phyloP scores from a whole-genome alignment of 1,140 invertebrate species.

The Wiebesia pumilae region DNA sequence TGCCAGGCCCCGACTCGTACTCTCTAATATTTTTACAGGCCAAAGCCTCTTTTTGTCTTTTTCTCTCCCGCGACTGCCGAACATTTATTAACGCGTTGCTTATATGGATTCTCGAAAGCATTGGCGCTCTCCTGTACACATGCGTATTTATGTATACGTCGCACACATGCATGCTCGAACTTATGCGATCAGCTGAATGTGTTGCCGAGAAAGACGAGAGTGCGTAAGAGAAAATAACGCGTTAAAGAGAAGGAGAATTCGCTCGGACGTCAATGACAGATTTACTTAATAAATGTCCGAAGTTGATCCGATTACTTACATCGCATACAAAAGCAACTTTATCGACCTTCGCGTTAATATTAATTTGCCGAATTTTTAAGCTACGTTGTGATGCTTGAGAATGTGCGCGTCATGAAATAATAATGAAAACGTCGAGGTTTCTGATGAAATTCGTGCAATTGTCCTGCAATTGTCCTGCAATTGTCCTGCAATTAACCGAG shows the following conservation, averaged over 20 bases:
- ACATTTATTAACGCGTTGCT: constrained; percentile 48
- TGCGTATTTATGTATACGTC: background rate
- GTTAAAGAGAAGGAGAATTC: background rate
- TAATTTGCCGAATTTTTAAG: no score
- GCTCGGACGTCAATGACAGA: background rate
- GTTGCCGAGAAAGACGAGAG: background rate
- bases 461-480: no score
- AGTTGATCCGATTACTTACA: no score
- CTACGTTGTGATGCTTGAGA: no score
- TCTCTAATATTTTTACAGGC: constrained; percentile 51
- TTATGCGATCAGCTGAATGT: background rate
- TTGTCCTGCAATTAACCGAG: no score
- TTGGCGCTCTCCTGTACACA: background rate
- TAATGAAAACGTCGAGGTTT: no score
- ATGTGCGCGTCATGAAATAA: no score
- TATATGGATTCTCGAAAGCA: constrained; percentile 7
- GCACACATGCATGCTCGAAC: background rate
- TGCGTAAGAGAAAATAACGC: no score
- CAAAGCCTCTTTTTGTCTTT: constrained; percentile 53
- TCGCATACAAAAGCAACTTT: no score
- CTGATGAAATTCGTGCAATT: no score
- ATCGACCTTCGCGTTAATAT: no score
- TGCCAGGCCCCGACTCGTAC: constrained; percentile 47
- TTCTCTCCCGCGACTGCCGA: constrained; percentile 33
- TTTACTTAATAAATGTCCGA: background rate